These are phyloP conservation scores for Pemphigus obesinymphae DNA, from an alignment of 1,140 invertebrate species.

Conservation along the genomic window DNA sequence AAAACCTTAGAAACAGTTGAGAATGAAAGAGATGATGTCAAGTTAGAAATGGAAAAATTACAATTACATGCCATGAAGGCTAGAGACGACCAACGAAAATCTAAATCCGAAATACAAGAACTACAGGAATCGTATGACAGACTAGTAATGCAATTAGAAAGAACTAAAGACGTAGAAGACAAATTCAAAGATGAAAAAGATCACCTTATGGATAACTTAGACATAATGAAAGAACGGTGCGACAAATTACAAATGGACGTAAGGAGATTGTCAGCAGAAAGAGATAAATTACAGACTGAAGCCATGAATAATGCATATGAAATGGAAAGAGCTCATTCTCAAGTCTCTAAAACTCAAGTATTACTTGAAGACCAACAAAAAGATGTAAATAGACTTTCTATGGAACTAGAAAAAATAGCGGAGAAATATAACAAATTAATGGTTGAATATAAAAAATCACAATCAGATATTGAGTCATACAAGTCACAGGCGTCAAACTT, in stretches of 20 bases:
- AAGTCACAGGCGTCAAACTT: slow-evolving; percentile 64
- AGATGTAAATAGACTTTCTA: slow-evolving; percentile 75
- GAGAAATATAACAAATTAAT: slow-evolving; percentile 83
- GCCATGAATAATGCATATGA: slow-evolving; percentile 81
- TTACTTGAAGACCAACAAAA: slow-evolving; percentile 83
- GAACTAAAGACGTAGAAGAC: slow-evolving; percentile 84
- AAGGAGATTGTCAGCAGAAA: slow-evolving; percentile 72
- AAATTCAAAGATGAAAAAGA: slow-evolving; percentile 85
- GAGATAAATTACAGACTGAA: slow-evolving; percentile 78
- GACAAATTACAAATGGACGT: slow-evolving; percentile 83
- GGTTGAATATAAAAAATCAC: slow-evolving; percentile 72
- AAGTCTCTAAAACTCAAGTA: slow-evolving; percentile 74
- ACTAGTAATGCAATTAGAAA: slow-evolving; percentile 71
- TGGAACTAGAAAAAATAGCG: slow-evolving; percentile 84
- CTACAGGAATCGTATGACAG: slow-evolving; percentile 84
- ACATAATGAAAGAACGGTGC: slow-evolving; percentile 79
- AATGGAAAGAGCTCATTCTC: slow-evolving; percentile 73
- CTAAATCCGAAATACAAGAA: slow-evolving; percentile 76
- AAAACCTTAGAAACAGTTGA: slow-evolving; percentile 80
- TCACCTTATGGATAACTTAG: slow-evolving; percentile 67
- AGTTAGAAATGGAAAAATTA: slow-evolving; percentile 81
- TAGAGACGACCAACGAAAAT: slow-evolving; percentile 77
- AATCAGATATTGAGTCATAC: slow-evolving; percentile 67
- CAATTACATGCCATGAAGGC: slow-evolving; percentile 70
- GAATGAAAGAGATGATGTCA: slow-evolving; percentile 77